Conservation (phyloP, 2,888 invertebrate genomes). For the Epirrhoe tristata region DNA sequence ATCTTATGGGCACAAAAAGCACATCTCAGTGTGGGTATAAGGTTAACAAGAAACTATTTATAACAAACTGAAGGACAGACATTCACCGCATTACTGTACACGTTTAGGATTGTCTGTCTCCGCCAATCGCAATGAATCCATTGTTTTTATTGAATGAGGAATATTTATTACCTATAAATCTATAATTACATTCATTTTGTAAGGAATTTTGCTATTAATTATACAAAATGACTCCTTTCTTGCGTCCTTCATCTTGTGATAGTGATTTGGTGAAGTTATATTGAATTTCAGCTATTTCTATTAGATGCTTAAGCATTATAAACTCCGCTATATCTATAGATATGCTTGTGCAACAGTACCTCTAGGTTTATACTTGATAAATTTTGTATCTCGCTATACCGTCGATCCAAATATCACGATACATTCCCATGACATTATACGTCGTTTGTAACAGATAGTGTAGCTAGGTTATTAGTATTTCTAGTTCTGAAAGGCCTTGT, state of each 20-base stretch:
- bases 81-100: constrained; percentile 62
- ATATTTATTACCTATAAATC: background rate
- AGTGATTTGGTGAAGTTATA: background rate
- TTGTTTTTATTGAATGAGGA: constrained; percentile 11
- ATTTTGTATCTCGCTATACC: background rate
- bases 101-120: constrained; percentile 22
- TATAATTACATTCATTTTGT: background rate
- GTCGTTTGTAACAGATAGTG: background rate
- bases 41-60: constrained; percentile 69
- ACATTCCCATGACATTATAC: background rate
- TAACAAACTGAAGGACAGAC: constrained; percentile 76
- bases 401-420: background rate
- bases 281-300: background rate
- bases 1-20: constrained; percentile 54
- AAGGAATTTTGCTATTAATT: background rate
- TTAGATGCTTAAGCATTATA: too few relatives aligned
- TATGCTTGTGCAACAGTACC: background rate
- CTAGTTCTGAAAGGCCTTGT: constrained; percentile 17
- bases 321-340: too few relatives aligned
- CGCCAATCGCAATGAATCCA: constrained; percentile 27
- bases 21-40: constrained; percentile 50
- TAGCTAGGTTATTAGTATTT: background rate
- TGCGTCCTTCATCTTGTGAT: background rate
- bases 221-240: background rate
- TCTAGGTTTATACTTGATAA: background rate